A percentile compares a stretch with the other conserved stretches of the same genome.
These are phyloP conservation scores for Ormyrus pomaceus DNA, from an alignment of 2,888 invertebrate genomes.

Conservation along the genomic window DNA sequence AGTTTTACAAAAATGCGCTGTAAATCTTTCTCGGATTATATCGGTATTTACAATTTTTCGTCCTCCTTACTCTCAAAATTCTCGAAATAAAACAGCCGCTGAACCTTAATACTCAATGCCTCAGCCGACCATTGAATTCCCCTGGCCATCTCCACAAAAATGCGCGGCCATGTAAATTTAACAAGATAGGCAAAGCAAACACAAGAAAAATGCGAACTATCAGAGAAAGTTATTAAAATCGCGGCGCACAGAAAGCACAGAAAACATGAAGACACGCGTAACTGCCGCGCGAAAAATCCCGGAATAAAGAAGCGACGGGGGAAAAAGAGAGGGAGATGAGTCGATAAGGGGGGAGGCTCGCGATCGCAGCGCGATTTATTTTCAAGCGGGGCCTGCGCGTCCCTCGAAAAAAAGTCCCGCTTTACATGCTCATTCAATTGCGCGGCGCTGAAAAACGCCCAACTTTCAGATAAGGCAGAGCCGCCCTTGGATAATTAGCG, in stretches of 20 bases:
- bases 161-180: too few species aligned
- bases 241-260: not conserved
- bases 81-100: too few species aligned
- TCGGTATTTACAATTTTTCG: not conserved
- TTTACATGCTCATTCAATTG: conserved; percentile 56
- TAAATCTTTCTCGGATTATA: not conserved
- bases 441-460: conserved; percentile 25
- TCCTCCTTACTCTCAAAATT: too few species aligned
- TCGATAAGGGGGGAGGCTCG: conserved; percentile 36
- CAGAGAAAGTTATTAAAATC: not conserved
- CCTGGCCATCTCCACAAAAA: too few species aligned
- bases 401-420: conserved; percentile 30
- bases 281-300: not conserved
- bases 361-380: conserved; percentile 36
- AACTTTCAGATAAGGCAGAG: conserved; percentile 13
- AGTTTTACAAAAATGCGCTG: conserved; percentile 9
- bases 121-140: too few species aligned
- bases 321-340: conserved; percentile 40
- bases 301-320: too few species aligned
- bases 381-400: conserved; percentile 37
- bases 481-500: not conserved
- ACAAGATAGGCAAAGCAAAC: not conserved
- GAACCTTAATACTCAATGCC: too few species aligned
- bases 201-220: not conserved
- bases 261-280: not conserved